phyloP scores from a whole-genome alignment of 2,797 vertebrate species.

The Lycodopsis pacificus region DNA sequence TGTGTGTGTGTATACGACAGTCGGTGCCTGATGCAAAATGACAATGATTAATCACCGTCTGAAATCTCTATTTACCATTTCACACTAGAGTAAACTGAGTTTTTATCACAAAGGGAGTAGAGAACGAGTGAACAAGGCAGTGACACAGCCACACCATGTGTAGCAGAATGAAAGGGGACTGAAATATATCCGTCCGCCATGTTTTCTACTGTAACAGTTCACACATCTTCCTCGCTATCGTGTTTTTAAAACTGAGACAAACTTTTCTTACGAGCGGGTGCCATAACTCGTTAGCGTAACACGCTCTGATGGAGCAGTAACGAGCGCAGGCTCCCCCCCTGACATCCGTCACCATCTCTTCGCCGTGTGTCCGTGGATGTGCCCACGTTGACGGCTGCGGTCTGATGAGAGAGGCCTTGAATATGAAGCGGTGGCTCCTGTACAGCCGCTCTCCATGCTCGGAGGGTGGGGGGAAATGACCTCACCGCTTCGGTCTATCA shows the following conservation, averaged over 20 bases:
- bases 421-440: conserved; percentile 5
- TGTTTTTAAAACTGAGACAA: conserved; percentile 4
- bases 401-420: conserved; percentile 62
- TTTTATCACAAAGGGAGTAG: neutral
- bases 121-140: neutral
- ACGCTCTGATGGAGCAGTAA: conserved; percentile 32
- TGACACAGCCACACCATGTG: neutral
- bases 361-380: conserved; percentile 70
- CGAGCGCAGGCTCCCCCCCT: conserved; percentile 18
- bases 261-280: conserved; percentile 16
- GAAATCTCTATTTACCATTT: neutral
- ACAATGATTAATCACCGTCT: neutral
- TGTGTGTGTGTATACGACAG: neutral
- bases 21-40: neutral
- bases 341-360: conserved; percentile 40
- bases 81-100: neutral
- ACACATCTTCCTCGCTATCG: conserved; percentile 2
- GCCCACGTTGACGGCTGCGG: conserved; percentile 33
- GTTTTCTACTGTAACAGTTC: neutral
- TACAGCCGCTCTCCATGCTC: conserved; percentile 31
- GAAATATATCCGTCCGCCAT: neutral
- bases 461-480: conserved; percentile 31
- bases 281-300: conserved; percentile 36
- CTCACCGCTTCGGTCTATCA: conserved; percentile 36
- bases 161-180: conserved; percentile 18